Evolutionary conservation across 2,113 vertebrate genomes (phyloP), one percentile per base, ranked within the genome.

Genomic region (Cavia aperea): DNA sequence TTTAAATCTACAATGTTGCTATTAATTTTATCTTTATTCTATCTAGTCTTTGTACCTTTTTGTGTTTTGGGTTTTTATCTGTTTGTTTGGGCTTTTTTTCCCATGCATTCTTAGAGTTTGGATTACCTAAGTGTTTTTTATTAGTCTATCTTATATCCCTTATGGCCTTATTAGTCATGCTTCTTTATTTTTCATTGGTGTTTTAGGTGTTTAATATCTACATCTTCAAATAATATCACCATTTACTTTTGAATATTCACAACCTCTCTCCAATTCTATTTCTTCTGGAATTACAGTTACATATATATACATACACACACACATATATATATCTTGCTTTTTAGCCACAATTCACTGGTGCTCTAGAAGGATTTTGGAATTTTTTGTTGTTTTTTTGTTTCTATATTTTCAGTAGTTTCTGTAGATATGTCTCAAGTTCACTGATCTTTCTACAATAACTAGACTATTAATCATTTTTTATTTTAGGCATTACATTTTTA

Each of bases 151-250:
- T 81, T 94, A 19, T 31, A 72, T 65, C 54, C 8, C 31, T 29
- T 91, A 1, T 77, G n/a, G 58, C 33, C 46, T 89, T 81, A 43
- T 60, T n/a, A 58, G 54, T 62, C 24, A 60, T 75, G 39, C 36
- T 58, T 82, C 36, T 91, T 89, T 81, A 81, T 60, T 92, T 84
- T 60, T 85, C 73, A 84, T 29, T 88, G n/a, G 46, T 70, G 29
- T 21, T 65, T 26, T 63, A n/a, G 36, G 36, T 54, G 11, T 85
- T 90, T 77, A 43, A 65, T 81, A 10, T 88, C 65, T 66, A 29
- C 1, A 54, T 89, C 33, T 86, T 92, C 24, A 86, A 75, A 49
- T 66, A 14, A 70, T 60, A 73, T 49, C 66, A 26, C 18, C 60
- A 23, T 79, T 93, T 73, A 26, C 46, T 56, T 90, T 86, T 81